Conservation (phyloP, 2,888 invertebrate species). For the Caenorhabditis doughertyi region DNA sequence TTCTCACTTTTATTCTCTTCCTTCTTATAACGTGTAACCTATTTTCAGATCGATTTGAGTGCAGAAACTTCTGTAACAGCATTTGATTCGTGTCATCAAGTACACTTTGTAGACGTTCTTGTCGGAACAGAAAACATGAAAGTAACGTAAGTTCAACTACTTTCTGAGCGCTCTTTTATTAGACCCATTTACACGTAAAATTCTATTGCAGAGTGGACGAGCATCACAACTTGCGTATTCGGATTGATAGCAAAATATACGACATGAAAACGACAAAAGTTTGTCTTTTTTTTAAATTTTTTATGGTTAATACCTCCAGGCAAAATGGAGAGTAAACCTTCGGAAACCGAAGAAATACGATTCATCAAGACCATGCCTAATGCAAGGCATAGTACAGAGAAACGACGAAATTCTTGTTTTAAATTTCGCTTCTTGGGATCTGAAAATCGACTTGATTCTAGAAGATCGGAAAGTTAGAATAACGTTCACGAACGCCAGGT, state of each 20-base stretch:
- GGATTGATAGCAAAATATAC: conserved; percentile 57
- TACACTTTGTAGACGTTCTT: conserved; percentile 52
- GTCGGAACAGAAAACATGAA: conserved; percentile 45
- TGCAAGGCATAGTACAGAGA: conserved; percentile 45
- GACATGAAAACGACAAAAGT: conserved; percentile 46
- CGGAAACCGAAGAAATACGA: conserved; percentile 57
- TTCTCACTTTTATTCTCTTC: background rate
- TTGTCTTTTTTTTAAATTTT: background rate
- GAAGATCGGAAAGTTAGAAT: conserved; percentile 34
- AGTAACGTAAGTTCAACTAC: conserved; percentile 42
- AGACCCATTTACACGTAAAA: background rate
- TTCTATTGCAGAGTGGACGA: conserved; percentile 21
- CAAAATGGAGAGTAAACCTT: conserved; percentile 55
- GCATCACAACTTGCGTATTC: conserved; percentile 58
- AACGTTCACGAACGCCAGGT: conserved; percentile 34
- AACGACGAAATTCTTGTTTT: conserved; percentile 52
- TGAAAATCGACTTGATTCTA: conserved; percentile 58
- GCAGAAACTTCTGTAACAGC: conserved; percentile 4
- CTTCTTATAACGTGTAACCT: background rate
- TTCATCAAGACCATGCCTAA: conserved; percentile 23
- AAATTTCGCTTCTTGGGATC: conserved; percentile 17
- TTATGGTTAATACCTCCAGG: background rate
- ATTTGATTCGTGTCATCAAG: conserved; percentile 38
- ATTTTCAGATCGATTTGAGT: background rate
- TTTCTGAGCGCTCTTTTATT: background rate